Conservation (phyloP, 2,113 vertebrate genomes). For the Dicerorhinus sumatrensis region DNA sequence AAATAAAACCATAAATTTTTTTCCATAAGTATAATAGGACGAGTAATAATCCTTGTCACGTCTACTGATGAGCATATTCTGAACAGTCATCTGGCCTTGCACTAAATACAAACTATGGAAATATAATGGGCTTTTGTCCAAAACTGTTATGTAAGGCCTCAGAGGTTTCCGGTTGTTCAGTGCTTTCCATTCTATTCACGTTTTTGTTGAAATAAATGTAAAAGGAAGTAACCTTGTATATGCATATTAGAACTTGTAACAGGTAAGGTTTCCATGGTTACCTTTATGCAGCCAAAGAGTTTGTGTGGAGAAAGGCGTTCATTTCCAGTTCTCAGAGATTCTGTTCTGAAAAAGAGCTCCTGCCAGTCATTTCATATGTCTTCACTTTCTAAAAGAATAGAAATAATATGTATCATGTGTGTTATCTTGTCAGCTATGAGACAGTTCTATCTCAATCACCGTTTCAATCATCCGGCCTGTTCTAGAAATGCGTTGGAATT, state of each 20-base stretch:
- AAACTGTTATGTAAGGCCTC: conserved; percentile 2
- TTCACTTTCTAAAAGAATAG: conserved; percentile 54
- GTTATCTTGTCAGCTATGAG: not conserved
- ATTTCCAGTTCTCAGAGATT: conserved; percentile 76
- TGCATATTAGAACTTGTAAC: conserved; percentile 78
- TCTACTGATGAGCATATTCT: not conserved
- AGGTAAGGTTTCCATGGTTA: conserved; percentile 89
- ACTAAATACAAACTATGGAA: conserved; percentile 10
- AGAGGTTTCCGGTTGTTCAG: conserved; percentile 42
- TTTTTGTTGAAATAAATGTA: conserved; percentile 73
- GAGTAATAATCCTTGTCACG: not conserved
- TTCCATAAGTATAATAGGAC: not conserved
- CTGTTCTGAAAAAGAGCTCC: conserved; percentile 79
- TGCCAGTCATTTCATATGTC: conserved; percentile 70
- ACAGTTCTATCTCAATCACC: not conserved
- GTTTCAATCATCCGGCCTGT: not conserved
- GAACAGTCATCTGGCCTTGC: not conserved
- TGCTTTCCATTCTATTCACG: conserved; percentile 61
- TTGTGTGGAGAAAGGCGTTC: conserved; percentile 65
- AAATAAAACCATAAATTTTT: conserved; percentile 31
- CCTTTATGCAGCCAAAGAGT: conserved; percentile 80
- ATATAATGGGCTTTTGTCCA: not conserved
- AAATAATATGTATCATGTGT: conserved; percentile 8
- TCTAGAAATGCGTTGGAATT: conserved; percentile 13
- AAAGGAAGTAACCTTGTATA: conserved; percentile 76